Evolutionary conservation across 1,140 invertebrate genomes (phyloP).

Genomic region (Drosophila ananassae): DNA sequence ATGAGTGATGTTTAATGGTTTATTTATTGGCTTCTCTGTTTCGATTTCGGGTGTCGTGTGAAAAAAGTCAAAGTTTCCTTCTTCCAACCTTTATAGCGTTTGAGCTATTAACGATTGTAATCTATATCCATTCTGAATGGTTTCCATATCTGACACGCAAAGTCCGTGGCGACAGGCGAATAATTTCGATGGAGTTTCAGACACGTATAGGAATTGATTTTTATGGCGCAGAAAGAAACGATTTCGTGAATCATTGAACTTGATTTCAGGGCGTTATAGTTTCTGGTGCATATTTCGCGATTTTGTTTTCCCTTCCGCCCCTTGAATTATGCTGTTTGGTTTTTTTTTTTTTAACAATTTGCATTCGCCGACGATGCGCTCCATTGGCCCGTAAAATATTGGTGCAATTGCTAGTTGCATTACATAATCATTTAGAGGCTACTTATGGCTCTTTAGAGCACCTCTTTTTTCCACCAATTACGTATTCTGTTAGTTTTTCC

Average conservation of each 20-base stretch:
- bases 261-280: conserved; percentile 14
- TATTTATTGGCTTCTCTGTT: conserved; percentile 48
- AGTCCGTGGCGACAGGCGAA: conserved; percentile 10
- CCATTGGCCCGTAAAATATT: conserved; percentile 71
- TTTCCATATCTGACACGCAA: conserved; percentile 32
- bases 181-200: conserved; percentile 4
- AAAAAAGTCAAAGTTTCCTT: conserved; percentile 32
- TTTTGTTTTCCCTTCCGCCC: conserved; percentile 16
- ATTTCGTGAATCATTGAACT: conserved; percentile 39
- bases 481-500: conserved; percentile 9
- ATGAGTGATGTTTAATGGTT: conserved; percentile 64
- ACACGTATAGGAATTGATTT: conserved; percentile 28
- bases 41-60: conserved; percentile 36
- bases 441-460: conserved; percentile 40
- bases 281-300: conserved; percentile 1
- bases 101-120: conserved; percentile 53
- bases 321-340: conserved; percentile 32
- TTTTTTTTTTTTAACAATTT: conserved; percentile 32
- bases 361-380: conserved; percentile 60
- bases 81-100: conserved; percentile 30
- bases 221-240: neutral
- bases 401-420: conserved; percentile 48
- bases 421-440: conserved; percentile 59
- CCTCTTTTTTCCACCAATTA: conserved; percentile 13
- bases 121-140: conserved; percentile 44